Conservation (phyloP, 1,140 invertebrate species). For the Propsilocerus akamusi region DNA sequence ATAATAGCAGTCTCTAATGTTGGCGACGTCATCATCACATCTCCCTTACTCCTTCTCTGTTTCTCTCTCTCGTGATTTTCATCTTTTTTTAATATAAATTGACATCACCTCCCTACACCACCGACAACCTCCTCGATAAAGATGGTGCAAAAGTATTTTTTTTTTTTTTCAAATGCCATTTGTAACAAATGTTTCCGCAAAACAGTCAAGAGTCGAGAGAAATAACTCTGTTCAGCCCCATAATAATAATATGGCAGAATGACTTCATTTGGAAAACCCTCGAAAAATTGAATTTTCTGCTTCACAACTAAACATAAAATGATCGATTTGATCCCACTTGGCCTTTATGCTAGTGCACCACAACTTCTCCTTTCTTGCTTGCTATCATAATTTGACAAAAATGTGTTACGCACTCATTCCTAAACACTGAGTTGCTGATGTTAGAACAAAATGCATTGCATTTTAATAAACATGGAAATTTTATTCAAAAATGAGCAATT, state of each 20-base stretch:
- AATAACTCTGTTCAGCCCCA: background rate
- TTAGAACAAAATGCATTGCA: background rate
- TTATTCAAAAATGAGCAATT: constrained; percentile 3
- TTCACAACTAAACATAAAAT: background rate
- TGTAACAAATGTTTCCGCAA: constrained; percentile 1
- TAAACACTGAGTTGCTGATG: too few species aligned
- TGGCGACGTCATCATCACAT: background rate
- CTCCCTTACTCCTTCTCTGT: too few species aligned
- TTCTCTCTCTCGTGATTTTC: too few species aligned
- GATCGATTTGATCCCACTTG: constrained; percentile 2
- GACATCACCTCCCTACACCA: too few species aligned
- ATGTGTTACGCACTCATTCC: background rate
- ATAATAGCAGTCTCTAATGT: background rate
- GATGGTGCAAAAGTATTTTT: background rate
- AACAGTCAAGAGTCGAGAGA: too few species aligned
- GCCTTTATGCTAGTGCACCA: background rate
- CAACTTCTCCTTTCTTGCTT: background rate
- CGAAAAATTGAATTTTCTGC: background rate
- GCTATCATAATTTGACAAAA: background rate
- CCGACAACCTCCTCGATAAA: background rate
- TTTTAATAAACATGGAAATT: constrained; percentile 1
- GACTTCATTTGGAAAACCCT: background rate
- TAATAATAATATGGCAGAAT: background rate
- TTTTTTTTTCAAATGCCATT: background rate
- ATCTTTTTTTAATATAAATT: too few species aligned